Evolutionary conservation across 2,888 invertebrate genomes (phyloP).

Genomic region (Eulithis prunata): DNA sequence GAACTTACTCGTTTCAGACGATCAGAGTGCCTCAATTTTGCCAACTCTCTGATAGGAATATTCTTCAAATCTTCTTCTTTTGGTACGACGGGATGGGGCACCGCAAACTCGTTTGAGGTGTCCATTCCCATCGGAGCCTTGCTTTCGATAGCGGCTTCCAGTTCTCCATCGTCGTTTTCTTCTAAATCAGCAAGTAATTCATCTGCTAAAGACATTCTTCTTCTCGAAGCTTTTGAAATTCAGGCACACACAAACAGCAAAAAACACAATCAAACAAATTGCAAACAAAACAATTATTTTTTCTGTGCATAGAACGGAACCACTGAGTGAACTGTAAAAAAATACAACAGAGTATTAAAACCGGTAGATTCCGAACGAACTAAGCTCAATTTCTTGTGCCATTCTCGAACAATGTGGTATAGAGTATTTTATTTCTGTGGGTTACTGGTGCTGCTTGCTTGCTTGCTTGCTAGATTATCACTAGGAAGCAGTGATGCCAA

Average conservation of each 20-base stretch:
- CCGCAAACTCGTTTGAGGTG: slow-evolving; percentile 68
- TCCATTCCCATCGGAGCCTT: slow-evolving; percentile 67
- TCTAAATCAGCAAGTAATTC: slow-evolving; percentile 99
- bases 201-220: slow-evolving; percentile 97
- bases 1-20: slow-evolving; percentile 84
- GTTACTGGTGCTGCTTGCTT: too few species aligned
- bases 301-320: too few species aligned
- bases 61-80: slow-evolving; percentile 87
- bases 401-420: background rate
- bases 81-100: slow-evolving; percentile 78
- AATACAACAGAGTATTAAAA: background rate
- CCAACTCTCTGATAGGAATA: slow-evolving; percentile 93
- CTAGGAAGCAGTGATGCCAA: too few species aligned
- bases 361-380: slow-evolving; percentile 34
- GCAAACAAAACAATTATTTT: background rate
- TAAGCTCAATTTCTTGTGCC: slow-evolving; percentile 5
- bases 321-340: background rate
- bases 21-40: slow-evolving; percentile 93
- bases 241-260: background rate
- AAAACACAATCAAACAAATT: background rate
- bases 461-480: too few species aligned
- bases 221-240: background rate
- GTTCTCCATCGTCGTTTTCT: slow-evolving; percentile 91
- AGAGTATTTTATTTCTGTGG: background rate
- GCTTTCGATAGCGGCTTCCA: slow-evolving; percentile 84